Conservation (phyloP, 1,140 invertebrate species). For the Amphibalanus amphitrite region DNA sequence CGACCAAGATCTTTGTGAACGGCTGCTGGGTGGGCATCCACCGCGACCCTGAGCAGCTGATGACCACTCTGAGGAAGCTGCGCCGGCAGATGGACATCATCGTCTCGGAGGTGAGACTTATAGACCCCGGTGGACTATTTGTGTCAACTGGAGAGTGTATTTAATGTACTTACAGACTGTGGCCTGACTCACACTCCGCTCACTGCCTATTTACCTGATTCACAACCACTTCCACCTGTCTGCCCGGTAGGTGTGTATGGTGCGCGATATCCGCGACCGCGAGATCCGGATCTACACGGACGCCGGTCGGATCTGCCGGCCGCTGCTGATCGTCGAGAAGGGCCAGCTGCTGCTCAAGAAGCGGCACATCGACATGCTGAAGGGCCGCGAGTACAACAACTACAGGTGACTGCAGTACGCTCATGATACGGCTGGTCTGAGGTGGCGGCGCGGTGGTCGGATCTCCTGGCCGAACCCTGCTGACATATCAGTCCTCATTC, state of each 20-base stretch:
- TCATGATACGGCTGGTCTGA: too few species aligned
- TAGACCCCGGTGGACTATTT: too few species aligned
- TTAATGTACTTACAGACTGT: too few species aligned
- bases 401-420: conserved; percentile 60
- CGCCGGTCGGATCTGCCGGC: conserved; percentile 91
- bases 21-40: conserved; percentile 99
- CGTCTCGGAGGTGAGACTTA: conserved; percentile 66
- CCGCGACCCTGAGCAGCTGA: conserved; percentile 91
- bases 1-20: conserved; percentile 99
- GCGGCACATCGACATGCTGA: conserved; percentile 87
- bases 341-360: conserved; percentile 80
- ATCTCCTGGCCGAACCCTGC: too few species aligned
- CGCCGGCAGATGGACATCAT: conserved; percentile 98
- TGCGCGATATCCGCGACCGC: conserved; percentile 88
- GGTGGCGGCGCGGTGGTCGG: too few species aligned
- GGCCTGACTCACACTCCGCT: too few species aligned
- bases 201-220: too few species aligned
- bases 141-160: too few species aligned
- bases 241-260: conserved; percentile 64
- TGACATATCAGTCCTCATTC: too few species aligned
- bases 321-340: conserved; percentile 91
- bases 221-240: too few species aligned
- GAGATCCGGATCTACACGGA: conserved; percentile 98
- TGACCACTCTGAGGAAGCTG: conserved; percentile 87
- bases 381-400: conserved; percentile 87